Conservation (phyloP, 2,113 vertebrate species). For the Asarcornis scutulata region DNA sequence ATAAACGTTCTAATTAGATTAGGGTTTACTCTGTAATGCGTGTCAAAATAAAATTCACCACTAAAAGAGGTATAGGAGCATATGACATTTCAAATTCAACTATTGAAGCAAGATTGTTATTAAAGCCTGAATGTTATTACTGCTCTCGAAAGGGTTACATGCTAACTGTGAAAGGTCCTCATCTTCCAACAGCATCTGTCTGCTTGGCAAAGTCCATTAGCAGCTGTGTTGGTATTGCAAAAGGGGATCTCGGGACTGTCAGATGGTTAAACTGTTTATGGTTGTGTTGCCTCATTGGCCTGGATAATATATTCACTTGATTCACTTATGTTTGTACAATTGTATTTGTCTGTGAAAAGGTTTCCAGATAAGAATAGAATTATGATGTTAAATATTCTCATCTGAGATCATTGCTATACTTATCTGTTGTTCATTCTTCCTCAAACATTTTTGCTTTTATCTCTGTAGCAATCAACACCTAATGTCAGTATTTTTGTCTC, state of each 20-base stretch:
- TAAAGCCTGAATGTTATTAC: not conserved
- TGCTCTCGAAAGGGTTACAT: not conserved
- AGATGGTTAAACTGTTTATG: not conserved
- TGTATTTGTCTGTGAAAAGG: not conserved
- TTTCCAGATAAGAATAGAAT: not conserved
- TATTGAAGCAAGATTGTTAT: not conserved
- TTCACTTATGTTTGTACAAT: conserved; percentile 13
- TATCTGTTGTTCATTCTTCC: not conserved
- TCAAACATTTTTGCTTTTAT: not conserved
- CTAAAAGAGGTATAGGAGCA: not conserved
- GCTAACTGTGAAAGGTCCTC: not conserved
- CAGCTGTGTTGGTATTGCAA: not conserved
- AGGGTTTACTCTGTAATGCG: not conserved
- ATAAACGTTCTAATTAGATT: not conserved
- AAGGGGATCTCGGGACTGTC: not conserved
- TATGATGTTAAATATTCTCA: not conserved
- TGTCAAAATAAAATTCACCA: not conserved
- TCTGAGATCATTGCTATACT: not conserved
- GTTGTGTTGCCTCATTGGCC: not conserved
- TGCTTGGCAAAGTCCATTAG: conserved; percentile 17
- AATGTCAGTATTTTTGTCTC: not conserved
- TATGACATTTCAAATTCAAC: not conserved
- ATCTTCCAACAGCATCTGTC: conserved; percentile 1
- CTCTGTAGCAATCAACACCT: not conserved
- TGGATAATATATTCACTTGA: not conserved